Conservation (phyloP, 2,797 vertebrate species). For the Esox masquinongy region DNA sequence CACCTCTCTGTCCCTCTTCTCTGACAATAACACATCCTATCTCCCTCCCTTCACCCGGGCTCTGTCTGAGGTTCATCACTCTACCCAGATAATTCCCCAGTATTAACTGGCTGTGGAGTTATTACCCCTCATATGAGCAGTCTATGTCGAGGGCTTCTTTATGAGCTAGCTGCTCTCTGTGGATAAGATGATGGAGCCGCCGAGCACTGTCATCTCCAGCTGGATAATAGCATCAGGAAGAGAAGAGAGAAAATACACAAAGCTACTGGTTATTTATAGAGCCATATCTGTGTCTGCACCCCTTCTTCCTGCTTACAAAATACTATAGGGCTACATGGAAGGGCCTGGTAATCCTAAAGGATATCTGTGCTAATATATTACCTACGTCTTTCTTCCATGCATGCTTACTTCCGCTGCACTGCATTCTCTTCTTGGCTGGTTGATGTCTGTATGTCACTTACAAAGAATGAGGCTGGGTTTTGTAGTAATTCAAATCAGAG, state of each 20-base stretch:
- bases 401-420: not conserved
- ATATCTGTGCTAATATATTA: constrained; percentile 80
- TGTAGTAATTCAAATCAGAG: constrained; percentile 63
- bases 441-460: constrained; percentile 39
- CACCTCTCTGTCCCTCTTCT: constrained; percentile 37
- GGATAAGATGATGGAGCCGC: constrained; percentile 89
- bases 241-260: constrained; percentile 92
- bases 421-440: constrained; percentile 41
- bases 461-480: constrained; percentile 64
- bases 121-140: constrained; percentile 88
- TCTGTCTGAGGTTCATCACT: constrained; percentile 68
- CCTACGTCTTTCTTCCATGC: constrained; percentile 54
- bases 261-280: constrained; percentile 94
- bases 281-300: constrained; percentile 85
- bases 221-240: constrained; percentile 86
- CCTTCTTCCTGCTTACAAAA: constrained; percentile 87
- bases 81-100: constrained; percentile 77
- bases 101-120: constrained; percentile 84
- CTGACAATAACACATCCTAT: constrained; percentile 32
- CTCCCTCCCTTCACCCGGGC: constrained; percentile 29
- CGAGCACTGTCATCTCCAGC: constrained; percentile 85
- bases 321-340: constrained; percentile 79
- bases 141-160: constrained; percentile 90
- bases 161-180: constrained; percentile 90
- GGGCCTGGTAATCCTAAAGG: constrained; percentile 84